Conservation (phyloP, 2,113 vertebrate genomes). For the Probosciger aterrimus region DNA sequence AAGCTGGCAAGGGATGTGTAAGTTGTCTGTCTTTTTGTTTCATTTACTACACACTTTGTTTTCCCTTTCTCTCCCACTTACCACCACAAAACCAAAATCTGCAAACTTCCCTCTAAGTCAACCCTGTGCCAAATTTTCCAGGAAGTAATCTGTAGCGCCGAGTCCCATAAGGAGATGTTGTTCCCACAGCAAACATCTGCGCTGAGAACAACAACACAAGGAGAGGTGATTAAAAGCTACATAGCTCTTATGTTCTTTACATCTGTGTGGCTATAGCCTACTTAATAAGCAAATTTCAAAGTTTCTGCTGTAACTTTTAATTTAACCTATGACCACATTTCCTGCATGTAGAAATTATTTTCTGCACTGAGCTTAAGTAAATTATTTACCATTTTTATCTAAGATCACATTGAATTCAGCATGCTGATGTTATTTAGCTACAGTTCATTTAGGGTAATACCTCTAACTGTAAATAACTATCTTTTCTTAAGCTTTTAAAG, state of each 20-base stretch:
- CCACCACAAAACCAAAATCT: constrained; percentile 37
- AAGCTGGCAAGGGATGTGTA: constrained; percentile 33
- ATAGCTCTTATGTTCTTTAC: background rate
- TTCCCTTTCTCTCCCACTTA: constrained; percentile 30
- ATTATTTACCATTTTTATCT: background rate
- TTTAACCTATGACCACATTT: background rate
- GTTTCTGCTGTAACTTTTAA: background rate
- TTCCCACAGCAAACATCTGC: constrained; percentile 48
- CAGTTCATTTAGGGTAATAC: background rate
- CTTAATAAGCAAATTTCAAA: background rate
- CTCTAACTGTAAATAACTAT: background rate
- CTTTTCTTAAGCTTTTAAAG: background rate
- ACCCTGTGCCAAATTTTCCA: constrained; percentile 43
- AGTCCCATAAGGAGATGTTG: background rate
- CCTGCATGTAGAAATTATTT: background rate
- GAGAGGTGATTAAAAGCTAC: constrained; percentile 1
- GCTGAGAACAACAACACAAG: constrained; percentile 15
- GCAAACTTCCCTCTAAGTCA: background rate
- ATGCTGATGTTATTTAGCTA: background rate
- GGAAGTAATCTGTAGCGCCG: background rate
- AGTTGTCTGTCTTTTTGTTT: constrained; percentile 43
- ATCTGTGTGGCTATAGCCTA: background rate
- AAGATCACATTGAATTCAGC: background rate
- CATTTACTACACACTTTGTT: constrained; percentile 28
- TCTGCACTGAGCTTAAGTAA: background rate